Percentiles rank a stretch among this genome's conserved stretches.
Evolutionary conservation across 2,888 invertebrate species (phyloP).

Genomic region (Ochlodes sylvanus): DNA sequence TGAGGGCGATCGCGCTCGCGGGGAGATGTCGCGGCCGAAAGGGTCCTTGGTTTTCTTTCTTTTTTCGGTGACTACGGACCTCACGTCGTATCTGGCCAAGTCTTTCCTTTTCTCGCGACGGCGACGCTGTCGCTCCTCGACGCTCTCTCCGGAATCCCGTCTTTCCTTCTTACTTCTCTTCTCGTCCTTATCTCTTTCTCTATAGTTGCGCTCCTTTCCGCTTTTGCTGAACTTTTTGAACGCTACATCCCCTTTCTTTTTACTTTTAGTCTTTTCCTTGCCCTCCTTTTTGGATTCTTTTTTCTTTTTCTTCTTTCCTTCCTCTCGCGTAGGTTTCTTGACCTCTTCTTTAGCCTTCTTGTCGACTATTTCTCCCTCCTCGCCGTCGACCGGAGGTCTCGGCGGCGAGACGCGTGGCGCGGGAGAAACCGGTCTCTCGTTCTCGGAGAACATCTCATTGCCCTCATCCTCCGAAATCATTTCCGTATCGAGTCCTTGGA

Average conservation of each 20-base stretch:
- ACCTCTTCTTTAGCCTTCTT: conserved; percentile 54
- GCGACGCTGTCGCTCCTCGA: conserved; percentile 66
- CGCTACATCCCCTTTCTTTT: conserved; percentile 83
- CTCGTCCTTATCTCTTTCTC: conserved; percentile 83
- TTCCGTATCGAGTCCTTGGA: conserved; percentile 89
- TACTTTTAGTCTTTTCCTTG: conserved; percentile 70
- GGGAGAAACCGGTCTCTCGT: conserved; percentile 75
- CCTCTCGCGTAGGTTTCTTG: conserved; percentile 52
- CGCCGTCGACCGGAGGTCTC: conserved; percentile 61
- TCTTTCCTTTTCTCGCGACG: conserved; percentile 88
- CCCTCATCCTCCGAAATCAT: conserved; percentile 90
- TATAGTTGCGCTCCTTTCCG: conserved; percentile 91
- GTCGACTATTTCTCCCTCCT: conserved; percentile 83
- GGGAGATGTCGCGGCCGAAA: conserved; percentile 90
- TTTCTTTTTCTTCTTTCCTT: conserved; percentile 80
- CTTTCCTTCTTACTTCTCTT: conserved; percentile 63
- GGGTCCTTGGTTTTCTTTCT: conserved; percentile 89
- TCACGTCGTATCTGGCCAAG: conserved; percentile 92
- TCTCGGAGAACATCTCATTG: conserved; percentile 87
- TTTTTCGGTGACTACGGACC: conserved; percentile 90
- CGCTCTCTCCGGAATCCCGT: conserved; percentile 51
- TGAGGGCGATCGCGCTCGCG: conserved; percentile 59
- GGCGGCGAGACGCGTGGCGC: conserved; percentile 55
- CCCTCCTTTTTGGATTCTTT: conserved; percentile 80
- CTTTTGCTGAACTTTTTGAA: conserved; percentile 93